phyloP scores from a whole-genome alignment of 1,140 invertebrate species.

The Calycopis cecrops region DNA sequence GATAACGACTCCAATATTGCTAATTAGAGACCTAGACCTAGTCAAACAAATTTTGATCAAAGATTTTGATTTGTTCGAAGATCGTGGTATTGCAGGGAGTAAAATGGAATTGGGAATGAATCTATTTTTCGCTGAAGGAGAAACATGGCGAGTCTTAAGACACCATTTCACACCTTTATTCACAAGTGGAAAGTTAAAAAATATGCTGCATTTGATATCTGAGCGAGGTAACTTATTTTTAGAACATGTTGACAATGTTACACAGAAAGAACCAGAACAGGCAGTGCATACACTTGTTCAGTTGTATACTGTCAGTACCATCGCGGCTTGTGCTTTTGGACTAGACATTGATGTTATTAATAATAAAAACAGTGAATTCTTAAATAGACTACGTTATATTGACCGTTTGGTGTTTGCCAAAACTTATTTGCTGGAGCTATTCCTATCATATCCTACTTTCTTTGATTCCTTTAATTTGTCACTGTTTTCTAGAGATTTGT shows the following conservation, averaged over 20 bases:
- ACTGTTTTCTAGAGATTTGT: neutral
- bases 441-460: neutral
- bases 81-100: neutral
- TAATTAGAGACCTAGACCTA: neutral
- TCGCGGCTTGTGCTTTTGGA: constrained; percentile 2
- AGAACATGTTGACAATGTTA: constrained; percentile 31
- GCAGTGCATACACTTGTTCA: neutral
- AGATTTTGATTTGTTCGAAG: constrained; percentile 3
- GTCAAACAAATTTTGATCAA: constrained; percentile 10
- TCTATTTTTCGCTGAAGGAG: neutral
- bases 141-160: too few relatives aligned
- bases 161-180: constrained; percentile 3
- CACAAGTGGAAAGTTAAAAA: constrained; percentile 1
- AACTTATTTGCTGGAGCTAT: neutral
- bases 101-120: neutral
- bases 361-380: neutral
- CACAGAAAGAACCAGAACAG: neutral
- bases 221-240: constrained; percentile 41
- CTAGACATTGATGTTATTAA: constrained; percentile 6
- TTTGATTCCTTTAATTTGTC: neutral
- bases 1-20: constrained; percentile 1
- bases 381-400: neutral
- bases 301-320: constrained; percentile 3
- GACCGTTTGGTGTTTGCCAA: neutral
- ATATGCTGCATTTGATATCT: constrained; percentile 12